Percentiles rank a stretch among this genome's conserved stretches.
These are phyloP conservation scores for Morelia viridis DNA, from an alignment of 2,797 vertebrate species.

Conservation along the genomic window DNA sequence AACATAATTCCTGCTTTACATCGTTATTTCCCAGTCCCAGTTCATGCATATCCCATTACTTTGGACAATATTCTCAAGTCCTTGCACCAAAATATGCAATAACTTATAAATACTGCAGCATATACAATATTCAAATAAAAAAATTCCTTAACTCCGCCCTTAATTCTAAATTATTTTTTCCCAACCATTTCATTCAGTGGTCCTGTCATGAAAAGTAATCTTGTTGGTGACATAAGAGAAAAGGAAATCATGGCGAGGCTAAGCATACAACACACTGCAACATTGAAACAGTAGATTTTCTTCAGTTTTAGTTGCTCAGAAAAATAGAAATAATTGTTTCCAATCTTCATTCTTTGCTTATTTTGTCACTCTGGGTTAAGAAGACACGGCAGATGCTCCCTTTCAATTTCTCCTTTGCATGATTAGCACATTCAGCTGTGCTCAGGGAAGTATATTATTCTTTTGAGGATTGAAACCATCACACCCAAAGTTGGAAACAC, in stretches of 20 bases:
- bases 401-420: slow-evolving; percentile 58
- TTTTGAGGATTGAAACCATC: slow-evolving; percentile 37
- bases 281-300: slow-evolving; percentile 41
- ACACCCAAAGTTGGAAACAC: slow-evolving; percentile 18
- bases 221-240: slow-evolving; percentile 28
- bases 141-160: background rate
- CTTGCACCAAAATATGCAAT: background rate
- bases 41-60: background rate
- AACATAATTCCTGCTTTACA: background rate
- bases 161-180: background rate
- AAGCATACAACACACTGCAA: background rate
- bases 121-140: too few species aligned
- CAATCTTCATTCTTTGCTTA: slow-evolving; percentile 41
- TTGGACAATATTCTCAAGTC: background rate
- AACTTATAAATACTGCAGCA: background rate
- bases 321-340: slow-evolving; percentile 50
- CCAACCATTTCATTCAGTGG: background rate
- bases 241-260: slow-evolving; percentile 3
- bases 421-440: slow-evolving; percentile 59
- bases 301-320: slow-evolving; percentile 53
- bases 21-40: background rate
- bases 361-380: slow-evolving; percentile 37
- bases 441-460: slow-evolving; percentile 58
- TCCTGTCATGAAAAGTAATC: background rate
- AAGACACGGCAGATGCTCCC: slow-evolving; percentile 57